Base-by-base conservation (phyloP, 2,888 invertebrate species). In the Melieria crassipennis region DNA sequence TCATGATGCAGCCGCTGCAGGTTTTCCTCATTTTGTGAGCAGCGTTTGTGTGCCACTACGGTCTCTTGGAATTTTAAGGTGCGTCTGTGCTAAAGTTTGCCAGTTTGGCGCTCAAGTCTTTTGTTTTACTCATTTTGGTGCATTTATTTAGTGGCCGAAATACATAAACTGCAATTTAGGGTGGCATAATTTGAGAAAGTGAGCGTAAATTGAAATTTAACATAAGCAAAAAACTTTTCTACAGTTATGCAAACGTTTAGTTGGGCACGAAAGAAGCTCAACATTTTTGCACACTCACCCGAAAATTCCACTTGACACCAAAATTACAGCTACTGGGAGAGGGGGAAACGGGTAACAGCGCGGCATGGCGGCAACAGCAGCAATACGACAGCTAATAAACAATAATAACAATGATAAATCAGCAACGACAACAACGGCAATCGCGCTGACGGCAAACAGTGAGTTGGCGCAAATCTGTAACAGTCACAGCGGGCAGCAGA, bases 21-120 rank as follows among this genome's bases (percentile, higher is more conserved):
- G 30, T 30, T 30, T 30, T 30, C 30, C 30, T 30, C 30, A 30
- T 30, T 30, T 30, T 30, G 30, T 30, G 30, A 30, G 30, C 30
- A 30, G 30, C 30, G 30, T 30, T 30, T 30, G 30, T 30, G 30
- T 16, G 16, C 16, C 16, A 2, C 16, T 16, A 16, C 16, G 45
- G 4, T 50, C 60, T 43, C 5, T 0, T n/a, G 48, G 11, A 60
- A 58, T 50, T 67, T 67, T 42, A 50, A 42, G 66, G 66, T 57
- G 66, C 58, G 66, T 60, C 66, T 50, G 4, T 43, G 16, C 30
- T 13, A 30, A 30, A 30, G 30, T 30, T 30, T 30, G 7, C 50
- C 47, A 67, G 58, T 67, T 67, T 11, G 66, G 5, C 50, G 66
- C 66, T 50, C 50, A 48, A 66, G 66, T 67, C 66, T 67, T 58